A percentile compares a stretch with the other conserved stretches of the same genome.
Conservation (phyloP, 2,888 invertebrate genomes). For the Bursaphelenchus okinawaensis region DNA sequence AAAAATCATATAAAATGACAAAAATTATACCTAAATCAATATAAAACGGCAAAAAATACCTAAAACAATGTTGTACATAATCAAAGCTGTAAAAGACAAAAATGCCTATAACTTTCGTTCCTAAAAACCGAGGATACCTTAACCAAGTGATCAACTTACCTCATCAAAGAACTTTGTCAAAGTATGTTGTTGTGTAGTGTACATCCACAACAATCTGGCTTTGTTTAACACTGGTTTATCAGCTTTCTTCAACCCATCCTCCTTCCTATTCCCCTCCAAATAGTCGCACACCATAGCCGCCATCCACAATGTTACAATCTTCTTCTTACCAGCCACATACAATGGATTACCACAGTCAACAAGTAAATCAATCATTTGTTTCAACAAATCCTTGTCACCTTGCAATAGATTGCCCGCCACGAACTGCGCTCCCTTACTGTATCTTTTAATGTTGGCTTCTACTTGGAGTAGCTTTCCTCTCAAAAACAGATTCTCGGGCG, state of each 20-base stretch:
- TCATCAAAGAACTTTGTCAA: neutral
- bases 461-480: neutral
- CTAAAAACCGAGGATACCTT: neutral
- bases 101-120: no score
- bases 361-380: neutral
- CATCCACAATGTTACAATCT: neutral
- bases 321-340: neutral
- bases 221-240: neutral
- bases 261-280: neutral
- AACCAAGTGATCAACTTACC: neutral
- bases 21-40: no score
- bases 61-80: no score
- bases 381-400: neutral
- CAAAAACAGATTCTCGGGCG: neutral
- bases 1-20: no score
- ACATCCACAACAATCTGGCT: neutral
- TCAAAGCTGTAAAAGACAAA: no score
- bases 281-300: neutral
- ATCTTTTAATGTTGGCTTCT: neutral
- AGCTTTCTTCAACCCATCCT: neutral
- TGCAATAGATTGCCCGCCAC: neutral
- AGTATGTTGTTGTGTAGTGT: neutral
- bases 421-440: neutral
- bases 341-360: neutral
- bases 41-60: no score